Evolutionary conservation across 2,113 vertebrate species (phyloP).

Genomic region (Catagonus wagneri): DNA sequence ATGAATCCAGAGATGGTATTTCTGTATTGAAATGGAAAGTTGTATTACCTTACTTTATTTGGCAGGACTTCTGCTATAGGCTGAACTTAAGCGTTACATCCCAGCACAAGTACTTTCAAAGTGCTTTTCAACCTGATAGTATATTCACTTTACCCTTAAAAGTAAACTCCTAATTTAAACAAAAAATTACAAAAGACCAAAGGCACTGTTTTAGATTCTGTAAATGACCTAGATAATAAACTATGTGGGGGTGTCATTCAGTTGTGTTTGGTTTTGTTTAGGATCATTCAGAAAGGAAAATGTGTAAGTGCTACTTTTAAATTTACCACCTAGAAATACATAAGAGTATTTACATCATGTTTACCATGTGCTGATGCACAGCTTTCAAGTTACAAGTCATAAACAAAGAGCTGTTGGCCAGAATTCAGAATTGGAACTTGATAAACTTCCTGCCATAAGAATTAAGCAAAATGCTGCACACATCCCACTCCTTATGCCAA

Average conservation of each 20-base stretch:
- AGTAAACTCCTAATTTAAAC: conserved; percentile 20
- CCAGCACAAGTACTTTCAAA: not conserved
- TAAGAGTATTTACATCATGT: too few relatives aligned
- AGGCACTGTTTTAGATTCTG: conserved; percentile 5
- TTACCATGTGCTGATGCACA: not conserved
- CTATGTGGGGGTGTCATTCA: not conserved
- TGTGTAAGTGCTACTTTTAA: not conserved
- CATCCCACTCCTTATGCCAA: not conserved
- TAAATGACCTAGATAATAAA: not conserved
- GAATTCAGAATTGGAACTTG: conserved; percentile 3
- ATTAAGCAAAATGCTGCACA: conserved; percentile 10
- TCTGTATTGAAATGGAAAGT: conserved; percentile 18
- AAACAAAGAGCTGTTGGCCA: conserved; percentile 8
- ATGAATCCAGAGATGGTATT: not conserved
- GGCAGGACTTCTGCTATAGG: not conserved
- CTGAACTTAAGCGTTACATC: not conserved
- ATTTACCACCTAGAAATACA: too few relatives aligned
- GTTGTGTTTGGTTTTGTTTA: conserved; percentile 44
- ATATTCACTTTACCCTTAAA: not conserved
- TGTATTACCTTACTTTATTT: not conserved
- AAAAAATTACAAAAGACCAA: conserved; percentile 5
- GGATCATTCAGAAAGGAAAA: not conserved
- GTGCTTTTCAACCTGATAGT: not conserved
- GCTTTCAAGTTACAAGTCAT: conserved; percentile 34
- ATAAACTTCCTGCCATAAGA: not conserved